Evolutionary conservation across 2,113 vertebrate species (phyloP), one percentile per base, ranked within the genome.

Genomic region (Noctilio leporinus): DNA sequence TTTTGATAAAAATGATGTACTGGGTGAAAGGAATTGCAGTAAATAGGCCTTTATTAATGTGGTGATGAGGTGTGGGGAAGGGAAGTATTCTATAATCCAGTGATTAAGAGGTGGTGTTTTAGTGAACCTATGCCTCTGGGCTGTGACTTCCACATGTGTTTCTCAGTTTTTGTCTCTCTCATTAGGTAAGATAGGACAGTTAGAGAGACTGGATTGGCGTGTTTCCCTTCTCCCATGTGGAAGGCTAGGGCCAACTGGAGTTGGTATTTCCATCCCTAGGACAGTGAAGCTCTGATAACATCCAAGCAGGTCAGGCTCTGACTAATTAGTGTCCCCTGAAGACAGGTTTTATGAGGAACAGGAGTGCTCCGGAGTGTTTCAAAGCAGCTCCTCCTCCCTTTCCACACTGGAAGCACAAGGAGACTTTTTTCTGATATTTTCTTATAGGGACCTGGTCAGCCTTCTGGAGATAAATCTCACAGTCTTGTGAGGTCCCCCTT

Each of bases 271-370:
- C 57, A 12, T n/a, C 57, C 4, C 0, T 3, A 17, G 38, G 7
- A 51, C 59, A 62, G 19, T 4, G 17, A 17, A 57, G 10, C 43
- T 64, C 38, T 45, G 53, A 4, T 17, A 28, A 5, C 28, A 16
- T 30, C 30, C 38, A 30, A 82, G 55, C 28, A 62, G 40, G 16
- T 20, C 8, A 43, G 17, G 55, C 17, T 81, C 78, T 20, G 3
- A 19, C 19, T 10, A 17, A 4, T 72, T 19, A 1, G 24, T 15
- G 5, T 38, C 24, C 12, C 43, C 2, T 6, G 4, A 7, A 24
- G 53, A 9, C 65, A 69, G 70, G 33, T 40, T 33, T 75, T 45
- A 40, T 45, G 47, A 47, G 10, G 20, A 70, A 70, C 3, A 45
- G 28, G 40, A 62, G 4, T 2, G 10, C 4, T 12, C 33, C 17